Evolutionary conservation across 2,113 vertebrate species (phyloP), one percentile per base, ranked within the genome.

Genomic region (Sylvia atricapilla): DNA sequence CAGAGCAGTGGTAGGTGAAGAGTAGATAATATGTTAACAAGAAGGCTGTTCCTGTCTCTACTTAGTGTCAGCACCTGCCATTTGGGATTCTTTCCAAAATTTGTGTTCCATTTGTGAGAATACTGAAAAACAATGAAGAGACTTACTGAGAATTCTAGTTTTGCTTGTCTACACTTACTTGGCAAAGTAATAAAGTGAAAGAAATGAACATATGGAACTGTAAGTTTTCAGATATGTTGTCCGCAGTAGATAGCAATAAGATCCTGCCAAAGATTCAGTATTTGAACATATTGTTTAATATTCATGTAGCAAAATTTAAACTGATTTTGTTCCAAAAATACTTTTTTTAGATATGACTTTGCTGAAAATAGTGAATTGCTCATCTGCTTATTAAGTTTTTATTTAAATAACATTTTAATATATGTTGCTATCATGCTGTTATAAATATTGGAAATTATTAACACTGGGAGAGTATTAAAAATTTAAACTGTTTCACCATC

Each of bases 31-130:
- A 96, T 53, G 69, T 72, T 96, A 96, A 96, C 93, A 96, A 96
- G 96, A 96, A 97, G 92, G 88, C 94, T 96, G 95, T 87, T 95
- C 79, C 92, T 96, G 68, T 90, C 73, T 90, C 92, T 96, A 64
- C 93, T 96, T 96, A 89, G 68, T 90, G 90, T 95, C 90, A 96
- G 94, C 96, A 96, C 94, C 96, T 97, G 96, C 90, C 88, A 92
- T 94, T 90, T 96, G 96, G 96, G 96, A 97, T 87, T 89, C 64
- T 88, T 73, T 97, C 96, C 96, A 97, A 93, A 92, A 93, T 72
- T 55, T 75, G 76, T 74, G 90, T 66, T 93, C 90, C 84, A 75
- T 94, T 96, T 93, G 83, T 84, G 64, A 94, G 52, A 96, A 88
- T 72, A 89, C 37, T 81, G 83, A 94, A 91, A 91, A 97, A 90